phyloP scores from a whole-genome alignment of 2,888 invertebrate genomes.

The Willowsia nigromaculata region DNA sequence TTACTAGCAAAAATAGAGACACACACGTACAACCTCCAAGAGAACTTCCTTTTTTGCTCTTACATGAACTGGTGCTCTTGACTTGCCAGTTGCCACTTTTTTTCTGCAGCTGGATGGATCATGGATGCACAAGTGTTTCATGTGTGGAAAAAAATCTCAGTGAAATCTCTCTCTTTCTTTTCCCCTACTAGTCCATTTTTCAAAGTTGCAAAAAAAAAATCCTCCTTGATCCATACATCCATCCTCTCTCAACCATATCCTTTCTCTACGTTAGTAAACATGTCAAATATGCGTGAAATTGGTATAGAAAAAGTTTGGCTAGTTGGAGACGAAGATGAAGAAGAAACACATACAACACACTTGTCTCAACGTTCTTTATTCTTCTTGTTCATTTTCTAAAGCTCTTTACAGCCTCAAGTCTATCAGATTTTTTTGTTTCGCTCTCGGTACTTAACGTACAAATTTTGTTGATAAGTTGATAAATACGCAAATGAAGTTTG shows the following conservation, averaged over 20 bases:
- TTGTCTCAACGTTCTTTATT: not conserved
- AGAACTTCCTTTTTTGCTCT: not conserved
- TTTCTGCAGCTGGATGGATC: not conserved
- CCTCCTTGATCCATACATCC: conserved; percentile 20
- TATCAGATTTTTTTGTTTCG: too few relatives aligned
- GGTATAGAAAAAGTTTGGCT: conserved; percentile 37
- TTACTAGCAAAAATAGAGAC: not conserved
- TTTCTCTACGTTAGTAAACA: conserved; percentile 60
- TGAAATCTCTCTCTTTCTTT: not conserved
- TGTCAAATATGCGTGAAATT: conserved; percentile 67
- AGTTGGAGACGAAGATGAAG: not conserved
- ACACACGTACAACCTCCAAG: not conserved
- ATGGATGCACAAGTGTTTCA: not conserved
- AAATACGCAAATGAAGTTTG: too few relatives aligned
- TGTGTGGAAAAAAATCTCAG: conserved; percentile 1
- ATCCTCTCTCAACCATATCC: not conserved
- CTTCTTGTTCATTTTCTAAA: not conserved
- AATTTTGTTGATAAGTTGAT: too few relatives aligned
- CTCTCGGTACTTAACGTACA: too few relatives aligned
- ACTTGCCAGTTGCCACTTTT: not conserved
- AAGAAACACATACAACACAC: not conserved
- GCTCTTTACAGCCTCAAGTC: not conserved
- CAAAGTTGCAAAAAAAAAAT: conserved; percentile 58
- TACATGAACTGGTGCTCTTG: not conserved
- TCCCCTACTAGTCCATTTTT: conserved; percentile 20